A percentile compares a stretch with the other conserved stretches of the same genome.
phyloP scores from a whole-genome alignment of 2,888 invertebrate species.

The Tetropium fuscum region DNA sequence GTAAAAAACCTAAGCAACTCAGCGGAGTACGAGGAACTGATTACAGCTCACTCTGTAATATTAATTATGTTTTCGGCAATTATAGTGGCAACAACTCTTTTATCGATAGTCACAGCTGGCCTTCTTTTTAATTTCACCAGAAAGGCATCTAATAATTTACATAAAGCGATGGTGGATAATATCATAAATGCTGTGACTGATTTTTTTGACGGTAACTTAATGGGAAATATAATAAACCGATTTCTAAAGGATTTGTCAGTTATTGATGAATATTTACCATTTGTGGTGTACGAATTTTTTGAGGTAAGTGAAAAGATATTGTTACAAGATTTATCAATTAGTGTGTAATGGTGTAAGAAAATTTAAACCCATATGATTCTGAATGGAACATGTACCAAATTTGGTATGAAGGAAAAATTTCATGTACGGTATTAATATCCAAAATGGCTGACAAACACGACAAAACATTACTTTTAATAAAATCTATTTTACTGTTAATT shows the following conservation, averaged over 20 bases:
- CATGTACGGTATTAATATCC: no score
- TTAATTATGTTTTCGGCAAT: conserved; percentile 31
- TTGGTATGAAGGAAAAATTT: no score
- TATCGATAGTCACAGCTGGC: conserved; percentile 33
- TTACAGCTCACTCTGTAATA: conserved; percentile 5
- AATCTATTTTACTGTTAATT: no score
- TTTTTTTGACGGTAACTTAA: conserved; percentile 57
- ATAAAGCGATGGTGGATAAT: conserved; percentile 70
- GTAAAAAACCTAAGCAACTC: conserved; percentile 25
- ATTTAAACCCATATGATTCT: no score
- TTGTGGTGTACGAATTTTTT: conserved; percentile 41
- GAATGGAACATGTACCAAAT: no score
- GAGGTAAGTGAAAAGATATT: conserved; percentile 30
- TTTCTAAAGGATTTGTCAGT: conserved; percentile 80
- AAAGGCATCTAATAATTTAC: conserved; percentile 64
- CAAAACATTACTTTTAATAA: no score
- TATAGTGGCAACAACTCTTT: conserved; percentile 26
- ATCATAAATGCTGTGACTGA: conserved; percentile 69
- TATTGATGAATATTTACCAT: conserved; percentile 67
- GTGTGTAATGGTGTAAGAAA: no score
- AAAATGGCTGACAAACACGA: no score
- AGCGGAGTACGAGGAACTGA: conserved; percentile 8
- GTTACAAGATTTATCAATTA: background rate
- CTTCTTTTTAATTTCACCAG: conserved; percentile 39
- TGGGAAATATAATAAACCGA: conserved; percentile 65